Evolutionary conservation across 2,888 invertebrate species (phyloP).

Genomic region (Cinara cedri): DNA sequence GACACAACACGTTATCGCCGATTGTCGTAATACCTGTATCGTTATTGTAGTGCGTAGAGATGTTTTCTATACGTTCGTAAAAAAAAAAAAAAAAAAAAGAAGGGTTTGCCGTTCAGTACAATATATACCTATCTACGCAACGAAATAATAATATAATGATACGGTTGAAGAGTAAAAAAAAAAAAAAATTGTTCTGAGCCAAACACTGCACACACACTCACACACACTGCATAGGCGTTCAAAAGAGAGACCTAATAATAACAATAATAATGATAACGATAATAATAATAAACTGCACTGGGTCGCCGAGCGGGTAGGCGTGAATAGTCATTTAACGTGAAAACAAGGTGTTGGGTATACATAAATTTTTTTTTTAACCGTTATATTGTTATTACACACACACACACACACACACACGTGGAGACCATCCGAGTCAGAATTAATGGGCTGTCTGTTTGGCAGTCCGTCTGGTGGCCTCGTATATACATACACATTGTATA

Average conservation of each 20-base stretch:
- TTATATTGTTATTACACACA: constrained; percentile 34
- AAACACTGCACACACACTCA: neutral
- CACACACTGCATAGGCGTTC: too few species aligned
- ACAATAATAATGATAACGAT: constrained; percentile 36
- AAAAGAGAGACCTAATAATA: constrained; percentile 41
- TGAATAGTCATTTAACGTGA: constrained; percentile 54
- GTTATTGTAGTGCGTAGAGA: neutral
- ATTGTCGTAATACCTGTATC: neutral
- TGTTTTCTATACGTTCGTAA: neutral
- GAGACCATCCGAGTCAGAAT: constrained; percentile 47
- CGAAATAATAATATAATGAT: constrained; percentile 33
- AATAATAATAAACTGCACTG: constrained; percentile 13
- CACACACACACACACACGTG: neutral
- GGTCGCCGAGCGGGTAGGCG: constrained; percentile 39
- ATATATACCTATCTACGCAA: too few species aligned
- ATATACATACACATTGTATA: too few species aligned
- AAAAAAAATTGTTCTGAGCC: constrained; percentile 26
- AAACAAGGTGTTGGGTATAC: constrained; percentile 54
- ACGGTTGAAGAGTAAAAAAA: constrained; percentile 31
- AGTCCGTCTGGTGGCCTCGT: constrained; percentile 38
- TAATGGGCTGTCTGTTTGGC: constrained; percentile 54
- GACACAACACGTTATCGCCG: constrained; percentile 13
- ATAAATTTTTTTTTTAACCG: constrained; percentile 48
- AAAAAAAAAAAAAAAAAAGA: constrained; percentile 19
- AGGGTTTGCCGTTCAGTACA: constrained; percentile 17